A percentile compares a stretch with the other conserved stretches of the same genome.
Conservation (phyloP, 2,888 invertebrate genomes). For the Mythimna loreyi region DNA sequence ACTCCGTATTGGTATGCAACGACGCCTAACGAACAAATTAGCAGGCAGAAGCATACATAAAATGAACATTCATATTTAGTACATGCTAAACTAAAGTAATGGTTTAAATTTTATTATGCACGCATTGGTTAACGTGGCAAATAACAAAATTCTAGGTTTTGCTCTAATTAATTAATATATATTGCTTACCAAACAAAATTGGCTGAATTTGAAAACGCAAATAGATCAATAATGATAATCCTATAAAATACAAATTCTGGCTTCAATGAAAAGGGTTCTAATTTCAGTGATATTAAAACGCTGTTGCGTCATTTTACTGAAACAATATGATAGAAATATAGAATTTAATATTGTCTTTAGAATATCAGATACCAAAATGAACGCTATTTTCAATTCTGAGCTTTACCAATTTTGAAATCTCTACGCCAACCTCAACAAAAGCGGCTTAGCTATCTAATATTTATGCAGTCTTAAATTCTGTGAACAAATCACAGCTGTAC, state of each 20-base stretch:
- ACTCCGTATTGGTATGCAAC: no score
- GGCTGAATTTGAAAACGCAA: background rate
- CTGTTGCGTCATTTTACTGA: background rate
- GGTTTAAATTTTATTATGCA: no score
- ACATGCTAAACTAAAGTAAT: background rate
- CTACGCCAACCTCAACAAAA: no score
- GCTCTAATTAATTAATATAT: background rate
- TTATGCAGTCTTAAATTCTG: background rate
- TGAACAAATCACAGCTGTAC: background rate
- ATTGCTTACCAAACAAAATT: background rate
- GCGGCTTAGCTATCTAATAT: no score
- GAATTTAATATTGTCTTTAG: background rate
- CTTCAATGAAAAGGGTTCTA: background rate
- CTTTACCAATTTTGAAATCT: background rate
- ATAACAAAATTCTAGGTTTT: background rate
- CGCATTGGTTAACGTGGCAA: background rate
- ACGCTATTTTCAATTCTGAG: background rate
- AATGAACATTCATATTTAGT: no score
- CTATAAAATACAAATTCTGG: slow-evolving; percentile 2
- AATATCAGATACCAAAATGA: background rate
- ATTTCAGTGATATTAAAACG: background rate
- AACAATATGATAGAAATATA: no score
- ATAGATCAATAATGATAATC: slow-evolving; percentile 7
- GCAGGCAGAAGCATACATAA: no score
- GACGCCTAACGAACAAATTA: no score